phyloP scores from a whole-genome alignment of 2,888 invertebrate genomes.

The Villa cingulata region DNA sequence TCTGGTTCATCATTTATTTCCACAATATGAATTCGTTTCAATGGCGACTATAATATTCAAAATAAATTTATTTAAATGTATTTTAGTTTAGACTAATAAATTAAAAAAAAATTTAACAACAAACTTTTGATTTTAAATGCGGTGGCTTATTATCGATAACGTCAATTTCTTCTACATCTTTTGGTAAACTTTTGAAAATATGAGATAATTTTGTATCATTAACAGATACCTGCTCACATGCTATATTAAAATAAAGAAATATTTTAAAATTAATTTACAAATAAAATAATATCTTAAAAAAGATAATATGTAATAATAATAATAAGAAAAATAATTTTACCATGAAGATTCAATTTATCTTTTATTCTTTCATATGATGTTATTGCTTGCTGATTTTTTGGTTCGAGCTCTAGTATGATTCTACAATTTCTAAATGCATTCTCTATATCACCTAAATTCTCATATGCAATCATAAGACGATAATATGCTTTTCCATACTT shows the following conservation, averaged over 20 bases:
- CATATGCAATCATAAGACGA: conserved; percentile 63
- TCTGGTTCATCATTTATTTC: conserved; percentile 23
- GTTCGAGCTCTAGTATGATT: conserved; percentile 60
- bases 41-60: conserved; percentile 15
- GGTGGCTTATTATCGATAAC: conserved; percentile 28
- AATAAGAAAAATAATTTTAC: conserved; percentile 15
- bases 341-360: conserved; percentile 22
- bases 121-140: conserved; percentile 26
- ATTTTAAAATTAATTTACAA: not conserved
- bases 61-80: not conserved
- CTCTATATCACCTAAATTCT: conserved; percentile 53
- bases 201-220: not conserved
- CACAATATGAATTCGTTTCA: conserved; percentile 24
- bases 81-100: not conserved
- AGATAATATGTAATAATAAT: no score
- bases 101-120: not conserved
- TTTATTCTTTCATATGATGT: conserved; percentile 19
- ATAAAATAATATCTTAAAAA: not conserved
- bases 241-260: not conserved
- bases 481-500: conserved; percentile 74
- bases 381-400: conserved; percentile 56
- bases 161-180: conserved; percentile 18
- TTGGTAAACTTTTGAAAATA: not conserved
- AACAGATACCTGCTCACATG: no score
- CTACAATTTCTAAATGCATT: conserved; percentile 60